phyloP scores from a whole-genome alignment of 2,888 invertebrate genomes.

The Lomographa bimaculata region DNA sequence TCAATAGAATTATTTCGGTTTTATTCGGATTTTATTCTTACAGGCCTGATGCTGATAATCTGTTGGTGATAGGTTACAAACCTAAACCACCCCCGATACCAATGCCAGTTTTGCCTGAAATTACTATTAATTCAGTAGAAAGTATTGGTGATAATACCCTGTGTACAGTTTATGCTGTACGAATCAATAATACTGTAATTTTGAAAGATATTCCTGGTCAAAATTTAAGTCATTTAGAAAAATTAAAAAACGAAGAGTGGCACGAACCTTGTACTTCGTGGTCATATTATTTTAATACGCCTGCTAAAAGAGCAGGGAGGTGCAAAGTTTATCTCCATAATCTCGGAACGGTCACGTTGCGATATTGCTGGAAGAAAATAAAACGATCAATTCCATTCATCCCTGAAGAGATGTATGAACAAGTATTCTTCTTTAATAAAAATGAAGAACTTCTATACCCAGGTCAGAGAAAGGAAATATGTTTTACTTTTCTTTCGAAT shows the following conservation, averaged over 20 bases:
- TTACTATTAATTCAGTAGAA: slow-evolving; percentile 37
- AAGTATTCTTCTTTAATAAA: slow-evolving; percentile 83
- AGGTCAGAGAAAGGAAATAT: slow-evolving; percentile 67
- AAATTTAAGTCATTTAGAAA: slow-evolving; percentile 37
- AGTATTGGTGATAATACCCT: slow-evolving; percentile 26
- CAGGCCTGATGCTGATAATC: slow-evolving; percentile 54
- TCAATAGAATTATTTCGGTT: too few relatives aligned
- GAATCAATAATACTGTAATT: slow-evolving; percentile 65
- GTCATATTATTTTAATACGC: slow-evolving; percentile 72
- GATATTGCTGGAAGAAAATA: slow-evolving; percentile 77
- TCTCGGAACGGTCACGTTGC: slow-evolving; percentile 72
- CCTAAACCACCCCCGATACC: slow-evolving; percentile 52
- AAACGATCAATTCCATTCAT: slow-evolving; percentile 54
- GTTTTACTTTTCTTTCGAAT: slow-evolving; percentile 73
- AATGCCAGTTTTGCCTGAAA: slow-evolving; percentile 47
- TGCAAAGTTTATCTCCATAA: slow-evolving; percentile 72
- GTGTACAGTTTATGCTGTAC: slow-evolving; percentile 54
- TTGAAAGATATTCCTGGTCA: slow-evolving; percentile 53
- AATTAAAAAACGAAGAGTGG: slow-evolving; percentile 47
- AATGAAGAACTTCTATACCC: slow-evolving; percentile 79
- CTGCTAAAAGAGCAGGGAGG: slow-evolving; percentile 55
- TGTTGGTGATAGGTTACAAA: slow-evolving; percentile 61
- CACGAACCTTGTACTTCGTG: slow-evolving; percentile 58
- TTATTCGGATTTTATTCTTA: slow-evolving; percentile 34
- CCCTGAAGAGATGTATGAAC: slow-evolving; percentile 54